Conservation (phyloP, 2,797 vertebrate genomes). For the Pseudotriccus pelzelni region DNA sequence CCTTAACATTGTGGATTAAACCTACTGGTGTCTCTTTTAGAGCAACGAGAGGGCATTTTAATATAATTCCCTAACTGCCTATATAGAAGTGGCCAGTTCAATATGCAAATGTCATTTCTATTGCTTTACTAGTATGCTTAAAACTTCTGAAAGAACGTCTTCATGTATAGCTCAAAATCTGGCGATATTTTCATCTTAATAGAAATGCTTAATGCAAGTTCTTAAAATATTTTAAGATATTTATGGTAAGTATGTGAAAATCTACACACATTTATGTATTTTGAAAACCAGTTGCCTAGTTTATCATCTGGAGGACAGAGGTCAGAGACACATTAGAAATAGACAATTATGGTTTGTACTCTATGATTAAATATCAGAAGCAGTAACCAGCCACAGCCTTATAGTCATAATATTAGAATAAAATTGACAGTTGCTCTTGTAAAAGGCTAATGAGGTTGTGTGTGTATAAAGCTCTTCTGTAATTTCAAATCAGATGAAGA, state of each 20-base stretch:
- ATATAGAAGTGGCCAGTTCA: neutral
- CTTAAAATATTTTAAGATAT: neutral
- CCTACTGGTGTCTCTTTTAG: neutral
- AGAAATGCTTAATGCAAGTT: neutral
- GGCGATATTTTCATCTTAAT: neutral
- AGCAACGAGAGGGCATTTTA: neutral
- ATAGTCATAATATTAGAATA: conserved; percentile 49
- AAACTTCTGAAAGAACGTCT: neutral
- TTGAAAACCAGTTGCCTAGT: neutral
- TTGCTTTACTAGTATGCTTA: neutral
- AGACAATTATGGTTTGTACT: conserved; percentile 35
- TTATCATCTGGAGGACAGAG: conserved; percentile 5
- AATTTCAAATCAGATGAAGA: neutral
- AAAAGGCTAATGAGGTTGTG: conserved; percentile 47
- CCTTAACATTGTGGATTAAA: neutral
- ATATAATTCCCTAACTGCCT: neutral
- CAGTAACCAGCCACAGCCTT: conserved; percentile 11
- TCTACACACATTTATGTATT: neutral
- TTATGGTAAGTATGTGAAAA: neutral
- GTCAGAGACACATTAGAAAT: neutral
- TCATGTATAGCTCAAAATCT: neutral
- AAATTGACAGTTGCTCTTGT: conserved; percentile 59
- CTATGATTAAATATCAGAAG: conserved; percentile 55
- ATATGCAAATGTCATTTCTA: neutral
- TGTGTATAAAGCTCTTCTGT: neutral